These are phyloP conservation scores for Ceratotherium simum DNA, from an alignment of 2,113 vertebrate genomes.

Conservation along the genomic window DNA sequence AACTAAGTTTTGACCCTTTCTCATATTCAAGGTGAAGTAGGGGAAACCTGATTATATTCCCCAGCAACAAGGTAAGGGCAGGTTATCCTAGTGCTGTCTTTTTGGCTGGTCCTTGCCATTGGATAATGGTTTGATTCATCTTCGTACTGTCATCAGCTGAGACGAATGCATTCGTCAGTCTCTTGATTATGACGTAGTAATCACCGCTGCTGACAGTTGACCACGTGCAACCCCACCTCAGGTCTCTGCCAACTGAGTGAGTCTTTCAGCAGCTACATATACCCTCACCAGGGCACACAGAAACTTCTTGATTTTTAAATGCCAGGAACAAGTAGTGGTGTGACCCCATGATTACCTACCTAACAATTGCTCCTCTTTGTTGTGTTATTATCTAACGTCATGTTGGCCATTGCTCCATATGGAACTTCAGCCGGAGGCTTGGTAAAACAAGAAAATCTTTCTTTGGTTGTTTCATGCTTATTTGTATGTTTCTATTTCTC, in stretches of 20 bases:
- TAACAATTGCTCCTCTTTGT: not conserved
- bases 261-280: not conserved
- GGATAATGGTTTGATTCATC: not conserved
- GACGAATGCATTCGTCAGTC: not conserved
- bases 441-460: not conserved
- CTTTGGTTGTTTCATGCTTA: not conserved
- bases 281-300: accelerated
- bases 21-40: not conserved
- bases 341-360: not conserved
- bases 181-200: not conserved
- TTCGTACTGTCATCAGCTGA: not conserved
- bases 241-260: accelerated
- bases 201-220: not conserved
- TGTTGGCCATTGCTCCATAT: not conserved
- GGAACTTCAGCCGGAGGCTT: not conserved
- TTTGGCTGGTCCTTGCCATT: not conserved
- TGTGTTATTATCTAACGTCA: too few relatives aligned
- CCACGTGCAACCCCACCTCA: accelerated
- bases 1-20: not conserved
- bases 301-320: not conserved
- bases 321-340: not conserved
- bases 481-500: not conserved
- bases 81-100: not conserved
- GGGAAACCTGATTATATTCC: not conserved
- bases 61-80: not conserved